Percentiles rank a stretch among this genome's conserved stretches.
These are phyloP conservation scores for Limnephilus lunatus DNA, from an alignment of 2,888 invertebrate species.

Conservation along the genomic window DNA sequence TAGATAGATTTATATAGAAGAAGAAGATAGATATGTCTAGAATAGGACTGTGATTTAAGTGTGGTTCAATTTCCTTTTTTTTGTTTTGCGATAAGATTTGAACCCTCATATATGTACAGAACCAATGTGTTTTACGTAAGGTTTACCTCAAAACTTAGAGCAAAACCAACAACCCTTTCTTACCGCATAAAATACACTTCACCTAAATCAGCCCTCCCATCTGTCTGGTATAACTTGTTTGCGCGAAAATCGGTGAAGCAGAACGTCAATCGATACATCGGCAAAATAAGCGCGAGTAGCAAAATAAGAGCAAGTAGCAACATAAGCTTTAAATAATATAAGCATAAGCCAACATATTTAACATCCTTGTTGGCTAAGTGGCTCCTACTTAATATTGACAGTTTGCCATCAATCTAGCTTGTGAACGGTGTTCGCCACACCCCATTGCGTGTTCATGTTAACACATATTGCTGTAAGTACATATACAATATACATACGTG, in stretches of 20 bases:
- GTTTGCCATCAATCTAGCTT: background rate
- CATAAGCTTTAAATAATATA: background rate
- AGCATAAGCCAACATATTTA: background rate
- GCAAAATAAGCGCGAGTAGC: background rate
- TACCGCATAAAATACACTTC: background rate
- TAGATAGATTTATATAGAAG: no score
- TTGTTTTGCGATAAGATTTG: no score
- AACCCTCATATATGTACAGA: no score
- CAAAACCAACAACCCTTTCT: background rate
- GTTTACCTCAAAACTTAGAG: background rate
- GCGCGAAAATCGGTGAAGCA: background rate
- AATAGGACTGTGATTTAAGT: no score
- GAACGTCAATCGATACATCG: background rate
- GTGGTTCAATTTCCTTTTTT: no score
- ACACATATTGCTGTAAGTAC: background rate
- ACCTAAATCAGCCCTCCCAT: background rate
- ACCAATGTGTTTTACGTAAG: background rate
- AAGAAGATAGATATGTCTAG: no score
- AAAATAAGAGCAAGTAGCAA: background rate
- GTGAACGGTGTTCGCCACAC: background rate
- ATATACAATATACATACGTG: no score
- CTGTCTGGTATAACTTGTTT: background rate
- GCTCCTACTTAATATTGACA: slow-evolving; percentile 2
- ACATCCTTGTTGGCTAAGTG: background rate
- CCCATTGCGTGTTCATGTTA: background rate